phyloP scores from a whole-genome alignment of 2,113 vertebrate species.

The Nothoprocta perdicaria region DNA sequence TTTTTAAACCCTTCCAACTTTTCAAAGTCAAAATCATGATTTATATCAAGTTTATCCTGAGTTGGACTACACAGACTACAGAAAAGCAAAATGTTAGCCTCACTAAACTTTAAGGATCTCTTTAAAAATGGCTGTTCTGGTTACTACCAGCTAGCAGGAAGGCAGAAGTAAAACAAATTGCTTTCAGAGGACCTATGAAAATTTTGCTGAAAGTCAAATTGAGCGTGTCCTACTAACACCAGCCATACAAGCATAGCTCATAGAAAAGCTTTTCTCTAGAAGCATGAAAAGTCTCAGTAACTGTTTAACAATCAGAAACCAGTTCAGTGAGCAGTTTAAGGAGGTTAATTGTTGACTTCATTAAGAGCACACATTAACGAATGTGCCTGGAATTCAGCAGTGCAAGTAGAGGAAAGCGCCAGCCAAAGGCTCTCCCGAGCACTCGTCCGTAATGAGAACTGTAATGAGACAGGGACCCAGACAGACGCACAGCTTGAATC shows the following conservation, averaged over 20 bases:
- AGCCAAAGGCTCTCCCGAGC: not conserved
- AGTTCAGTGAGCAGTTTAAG: not conserved
- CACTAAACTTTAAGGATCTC: not conserved
- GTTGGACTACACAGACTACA: not conserved
- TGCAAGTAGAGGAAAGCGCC: not conserved
- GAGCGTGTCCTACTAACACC: rapidly evolving
- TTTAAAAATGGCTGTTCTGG: not conserved
- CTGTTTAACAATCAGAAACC: not conserved
- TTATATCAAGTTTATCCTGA: not conserved
- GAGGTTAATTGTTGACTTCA: constrained; percentile 10
- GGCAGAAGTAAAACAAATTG: not conserved
- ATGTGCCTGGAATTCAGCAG: not conserved
- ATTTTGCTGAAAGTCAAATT: not conserved
- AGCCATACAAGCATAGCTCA: not conserved
- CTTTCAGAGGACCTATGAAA: not conserved
- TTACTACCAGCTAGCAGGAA: not conserved
- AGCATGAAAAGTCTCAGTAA: not conserved
- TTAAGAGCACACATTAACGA: not conserved
- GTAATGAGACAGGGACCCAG: not conserved
- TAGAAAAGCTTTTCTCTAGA: not conserved
- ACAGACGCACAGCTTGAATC: constrained; percentile 29
- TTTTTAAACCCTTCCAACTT: not conserved
- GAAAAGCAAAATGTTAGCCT: not conserved
- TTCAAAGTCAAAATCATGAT: not conserved
- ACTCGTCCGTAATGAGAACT: not conserved